Evolutionary conservation across 2,797 vertebrate species (phyloP), one percentile per base, ranked within the genome.

Genomic region (Mormyrus hasselquistii): DNA sequence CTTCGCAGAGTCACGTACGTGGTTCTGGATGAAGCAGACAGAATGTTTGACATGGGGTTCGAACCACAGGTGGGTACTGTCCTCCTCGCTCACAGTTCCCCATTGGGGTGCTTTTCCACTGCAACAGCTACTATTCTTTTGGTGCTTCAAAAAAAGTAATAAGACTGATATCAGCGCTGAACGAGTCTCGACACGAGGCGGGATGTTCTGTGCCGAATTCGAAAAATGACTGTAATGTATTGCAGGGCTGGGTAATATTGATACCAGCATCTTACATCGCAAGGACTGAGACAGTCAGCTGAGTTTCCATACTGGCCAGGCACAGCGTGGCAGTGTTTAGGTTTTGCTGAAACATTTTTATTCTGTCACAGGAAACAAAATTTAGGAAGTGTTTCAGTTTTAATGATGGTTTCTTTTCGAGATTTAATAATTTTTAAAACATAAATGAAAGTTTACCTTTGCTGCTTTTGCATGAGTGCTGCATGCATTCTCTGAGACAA

Each of bases 31-130:
- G 98, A 99, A 95, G 99, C 99, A 55, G 99, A 99, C 95, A 95
- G 99, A 93, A 99, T 99, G 98, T 99, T 99, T 91, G 99, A 99
- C 94, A 99, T 99, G 99, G 99, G 99, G 52, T 99, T 99, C 87
- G 99, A 99, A 91, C 99, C 98, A 44, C 99, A 99, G 98, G 99
- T 99, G 92, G 92, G 92, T 87, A 29, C 65, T 2, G 29, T 59
- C 62, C 4, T 44, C 76, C 19, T 44, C 19, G 1, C 16, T 82
- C 19, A 47, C 41, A 82, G 10, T 82, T 47, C 41, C 41, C 38
- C 19, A 38, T 76, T 76, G 14, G 69, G 5, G 34, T 41, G 14
- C 69, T 76, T 41, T 73, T 73, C 65, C 65, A 73, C 65, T 34
- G 65, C 25, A 14, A 5, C 65, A 14, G 65, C 25, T 69, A 69